Evolutionary conservation across 2,113 vertebrate species (phyloP).

Genomic region (Barbus barbus): DNA sequence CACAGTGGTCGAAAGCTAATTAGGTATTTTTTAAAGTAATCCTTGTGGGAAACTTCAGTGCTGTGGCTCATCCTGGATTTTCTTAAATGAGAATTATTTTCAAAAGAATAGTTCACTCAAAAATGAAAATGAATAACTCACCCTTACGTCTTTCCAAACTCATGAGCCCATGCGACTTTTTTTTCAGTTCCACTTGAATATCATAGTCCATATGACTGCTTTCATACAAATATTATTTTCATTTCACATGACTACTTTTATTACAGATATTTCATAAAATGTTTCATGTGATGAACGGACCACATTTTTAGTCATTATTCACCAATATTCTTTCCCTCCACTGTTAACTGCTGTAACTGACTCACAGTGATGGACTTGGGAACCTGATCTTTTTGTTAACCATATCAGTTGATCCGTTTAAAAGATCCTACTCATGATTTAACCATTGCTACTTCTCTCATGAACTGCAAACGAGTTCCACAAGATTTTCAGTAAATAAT

Average conservation of each 20-base stretch:
- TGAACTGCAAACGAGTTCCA: neutral
- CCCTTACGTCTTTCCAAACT: neutral
- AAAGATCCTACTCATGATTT: neutral
- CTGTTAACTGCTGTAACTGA: neutral
- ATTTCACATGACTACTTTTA: neutral
- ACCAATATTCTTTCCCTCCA: no score
- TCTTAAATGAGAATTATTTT: slow-evolving; percentile 2
- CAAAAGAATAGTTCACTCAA: neutral
- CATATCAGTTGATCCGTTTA: neutral
- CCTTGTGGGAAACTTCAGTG: neutral
- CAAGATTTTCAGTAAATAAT: neutral
- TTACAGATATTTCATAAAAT: neutral
- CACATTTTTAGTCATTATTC: neutral
- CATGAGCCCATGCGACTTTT: neutral
- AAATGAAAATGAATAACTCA: neutral
- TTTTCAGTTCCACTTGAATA: neutral
- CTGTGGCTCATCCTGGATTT: slow-evolving; percentile 5
- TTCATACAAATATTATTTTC: neutral
- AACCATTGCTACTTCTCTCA: neutral
- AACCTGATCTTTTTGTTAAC: no score
- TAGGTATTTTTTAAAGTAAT: neutral
- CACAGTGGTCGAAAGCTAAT: neutral
- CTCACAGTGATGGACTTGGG: neutral
- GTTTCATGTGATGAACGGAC: neutral
- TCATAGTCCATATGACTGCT: neutral